A percentile compares a stretch with the other conserved stretches of the same genome.
Evolutionary conservation across 2,797 vertebrate genomes (phyloP).

Genomic region (Gymnoscopelus microlampas): DNA sequence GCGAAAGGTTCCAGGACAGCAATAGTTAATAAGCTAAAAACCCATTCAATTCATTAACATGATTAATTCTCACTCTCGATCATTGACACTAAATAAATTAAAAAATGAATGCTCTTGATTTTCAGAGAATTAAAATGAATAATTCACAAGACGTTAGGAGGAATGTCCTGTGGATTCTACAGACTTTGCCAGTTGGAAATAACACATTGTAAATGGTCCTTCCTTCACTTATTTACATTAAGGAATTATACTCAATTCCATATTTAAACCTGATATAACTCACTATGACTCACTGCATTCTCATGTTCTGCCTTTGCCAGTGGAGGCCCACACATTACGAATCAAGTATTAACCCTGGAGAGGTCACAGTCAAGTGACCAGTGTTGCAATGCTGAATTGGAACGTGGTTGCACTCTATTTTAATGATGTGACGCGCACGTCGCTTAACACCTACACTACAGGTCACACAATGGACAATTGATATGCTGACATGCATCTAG

Average conservation of each 20-base stretch:
- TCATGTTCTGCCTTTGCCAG: neutral
- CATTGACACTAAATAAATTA: constrained; percentile 21
- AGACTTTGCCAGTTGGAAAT: constrained; percentile 19
- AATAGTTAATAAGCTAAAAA: constrained; percentile 34
- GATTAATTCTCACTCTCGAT: constrained; percentile 54
- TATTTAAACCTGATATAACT: constrained; percentile 2
- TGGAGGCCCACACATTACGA: neutral
- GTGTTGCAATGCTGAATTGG: no score
- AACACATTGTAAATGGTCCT: constrained; percentile 26
- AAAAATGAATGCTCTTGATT: constrained; percentile 42
- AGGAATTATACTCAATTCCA: no score
- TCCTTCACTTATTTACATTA: neutral
- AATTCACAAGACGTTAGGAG: constrained; percentile 8
- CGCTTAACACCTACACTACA: no score
- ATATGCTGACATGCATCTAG: no score
- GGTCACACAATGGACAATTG: no score
- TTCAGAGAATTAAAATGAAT: constrained; percentile 22
- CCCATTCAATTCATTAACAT: constrained; percentile 19
- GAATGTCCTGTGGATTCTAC: constrained; percentile 27
- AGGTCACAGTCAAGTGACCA: neutral
- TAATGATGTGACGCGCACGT: no score
- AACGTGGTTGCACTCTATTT: no score
- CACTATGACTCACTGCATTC: constrained; percentile 14
- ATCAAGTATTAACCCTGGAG: constrained; percentile 3
- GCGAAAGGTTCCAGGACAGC: constrained; percentile 19